These are phyloP conservation scores for Panurus biarmicus DNA, from an alignment of 2,113 vertebrate genomes.

Conservation along the genomic window DNA sequence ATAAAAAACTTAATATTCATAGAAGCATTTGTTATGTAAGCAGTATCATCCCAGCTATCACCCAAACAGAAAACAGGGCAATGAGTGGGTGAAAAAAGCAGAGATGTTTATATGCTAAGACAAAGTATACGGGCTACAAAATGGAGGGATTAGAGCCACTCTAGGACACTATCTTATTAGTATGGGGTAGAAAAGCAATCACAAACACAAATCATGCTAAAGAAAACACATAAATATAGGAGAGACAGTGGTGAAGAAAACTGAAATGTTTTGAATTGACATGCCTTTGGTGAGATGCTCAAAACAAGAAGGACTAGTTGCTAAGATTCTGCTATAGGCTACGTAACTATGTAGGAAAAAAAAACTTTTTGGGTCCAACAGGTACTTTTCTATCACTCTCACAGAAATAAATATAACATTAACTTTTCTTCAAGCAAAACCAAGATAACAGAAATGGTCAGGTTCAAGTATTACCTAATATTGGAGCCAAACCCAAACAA, in stretches of 20 bases:
- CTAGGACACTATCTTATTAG: not conserved
- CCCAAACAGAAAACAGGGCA: not conserved
- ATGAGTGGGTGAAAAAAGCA: not conserved
- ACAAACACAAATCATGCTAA: not conserved
- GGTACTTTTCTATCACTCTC: not conserved
- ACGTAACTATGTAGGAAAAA: not conserved
- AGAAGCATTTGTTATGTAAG: not conserved
- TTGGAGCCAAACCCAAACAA: not conserved
- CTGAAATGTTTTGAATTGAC: not conserved
- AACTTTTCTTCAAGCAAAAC: not conserved
- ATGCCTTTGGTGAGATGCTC: not conserved
- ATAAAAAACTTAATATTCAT: not conserved
- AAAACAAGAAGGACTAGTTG: not conserved
- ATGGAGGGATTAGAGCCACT: not conserved
- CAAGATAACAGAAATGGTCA: not conserved
- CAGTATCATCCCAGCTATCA: not conserved
- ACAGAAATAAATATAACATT: not conserved
- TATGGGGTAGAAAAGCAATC: not conserved
- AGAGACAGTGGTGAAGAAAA: not conserved
- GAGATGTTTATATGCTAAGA: not conserved
- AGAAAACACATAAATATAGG: not conserved
- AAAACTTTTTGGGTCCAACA: fast-evolving
- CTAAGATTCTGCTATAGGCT: not conserved
- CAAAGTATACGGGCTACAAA: not conserved
- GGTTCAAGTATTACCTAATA: not conserved